Conservation (phyloP, 2,888 invertebrate species). For the Hyppa rectilinea region DNA sequence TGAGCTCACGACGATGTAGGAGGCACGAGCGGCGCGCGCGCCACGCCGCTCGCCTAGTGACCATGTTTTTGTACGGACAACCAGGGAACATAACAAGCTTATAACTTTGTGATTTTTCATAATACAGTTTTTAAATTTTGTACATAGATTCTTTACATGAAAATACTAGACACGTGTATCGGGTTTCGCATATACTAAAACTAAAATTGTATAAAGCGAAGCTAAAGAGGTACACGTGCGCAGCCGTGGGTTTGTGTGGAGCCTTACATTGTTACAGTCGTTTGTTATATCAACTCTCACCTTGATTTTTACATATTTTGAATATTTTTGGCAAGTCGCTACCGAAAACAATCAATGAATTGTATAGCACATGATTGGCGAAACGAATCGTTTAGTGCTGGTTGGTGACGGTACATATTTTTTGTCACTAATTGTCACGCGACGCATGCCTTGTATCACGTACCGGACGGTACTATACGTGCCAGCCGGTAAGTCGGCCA, state of each 20-base stretch:
- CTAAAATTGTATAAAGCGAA: too few species aligned
- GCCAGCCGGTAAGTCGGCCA: not conserved
- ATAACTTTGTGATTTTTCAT: too few species aligned
- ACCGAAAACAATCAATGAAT: not conserved
- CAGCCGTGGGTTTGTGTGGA: not conserved
- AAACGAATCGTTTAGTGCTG: slow-evolving; percentile 7
- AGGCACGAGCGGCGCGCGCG: too few species aligned
- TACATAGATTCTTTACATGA: too few species aligned
- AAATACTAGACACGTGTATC: too few species aligned
- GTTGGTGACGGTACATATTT: not conserved
- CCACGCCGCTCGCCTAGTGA: too few species aligned
- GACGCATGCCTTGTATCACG: slow-evolving; percentile 21
- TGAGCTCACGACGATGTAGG: too few species aligned
- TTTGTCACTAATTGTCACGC: slow-evolving; percentile 1
- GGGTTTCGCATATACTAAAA: too few species aligned
- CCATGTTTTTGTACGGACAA: too few species aligned
- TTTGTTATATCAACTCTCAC: not conserved
- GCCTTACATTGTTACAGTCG: not conserved
- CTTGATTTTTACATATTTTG: not conserved
- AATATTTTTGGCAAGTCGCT: not conserved
- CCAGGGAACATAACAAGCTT: too few species aligned
- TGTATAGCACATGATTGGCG: not conserved
- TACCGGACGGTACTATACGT: slow-evolving; percentile 6
- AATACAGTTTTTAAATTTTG: too few species aligned
- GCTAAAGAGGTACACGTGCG: too few species aligned